phyloP scores from a whole-genome alignment of 2,113 vertebrate species.

The Ptyas mucosa region DNA sequence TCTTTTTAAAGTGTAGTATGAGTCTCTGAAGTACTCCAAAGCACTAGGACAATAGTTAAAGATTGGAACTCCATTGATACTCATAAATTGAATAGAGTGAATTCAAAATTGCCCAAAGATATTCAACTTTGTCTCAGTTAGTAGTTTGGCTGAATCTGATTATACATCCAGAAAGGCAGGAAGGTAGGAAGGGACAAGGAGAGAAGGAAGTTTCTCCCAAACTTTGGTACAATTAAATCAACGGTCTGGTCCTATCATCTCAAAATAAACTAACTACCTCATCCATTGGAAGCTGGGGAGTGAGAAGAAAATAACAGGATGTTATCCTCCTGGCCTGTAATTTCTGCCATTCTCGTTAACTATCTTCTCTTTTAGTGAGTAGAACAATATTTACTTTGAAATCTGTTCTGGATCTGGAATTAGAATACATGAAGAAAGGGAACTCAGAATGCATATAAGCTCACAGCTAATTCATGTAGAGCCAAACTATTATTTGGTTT shows the following conservation, averaged over 20 bases:
- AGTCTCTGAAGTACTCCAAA: neutral
- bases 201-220: neutral
- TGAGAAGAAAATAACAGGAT: neutral
- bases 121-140: neutral
- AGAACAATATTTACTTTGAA: neutral
- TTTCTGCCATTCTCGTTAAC: neutral
- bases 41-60: neutral
- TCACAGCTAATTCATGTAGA: neutral
- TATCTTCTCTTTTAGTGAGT: neutral
- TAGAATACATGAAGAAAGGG: too few relatives aligned
- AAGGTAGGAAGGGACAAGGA: neutral
- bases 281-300: neutral
- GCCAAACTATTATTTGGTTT: neutral
- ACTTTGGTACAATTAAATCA: neutral
- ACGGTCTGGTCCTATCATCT: neutral
- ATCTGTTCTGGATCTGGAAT: neutral
- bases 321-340: neutral
- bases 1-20: neutral
- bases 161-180: neutral
- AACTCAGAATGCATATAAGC: neutral
- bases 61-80: neutral
- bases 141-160: neutral
- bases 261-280: neutral
- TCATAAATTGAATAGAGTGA: neutral
- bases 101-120: neutral